phyloP scores from a whole-genome alignment of 1,140 invertebrate genomes.

The Belonocnema kinseyi region DNA sequence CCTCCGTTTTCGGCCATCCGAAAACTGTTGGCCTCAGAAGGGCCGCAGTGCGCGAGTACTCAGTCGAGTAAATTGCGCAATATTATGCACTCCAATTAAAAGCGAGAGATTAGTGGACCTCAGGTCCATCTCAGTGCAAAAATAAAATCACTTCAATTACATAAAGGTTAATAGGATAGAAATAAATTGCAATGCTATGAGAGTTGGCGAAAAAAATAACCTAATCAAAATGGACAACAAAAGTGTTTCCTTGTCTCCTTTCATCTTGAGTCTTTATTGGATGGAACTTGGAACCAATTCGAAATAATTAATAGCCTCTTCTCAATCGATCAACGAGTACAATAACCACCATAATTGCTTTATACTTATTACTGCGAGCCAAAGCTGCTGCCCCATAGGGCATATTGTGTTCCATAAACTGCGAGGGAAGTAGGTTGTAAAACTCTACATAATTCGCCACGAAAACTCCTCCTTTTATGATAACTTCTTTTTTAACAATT shows the following conservation, averaged over 20 bases:
- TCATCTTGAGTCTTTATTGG: conserved; percentile 57
- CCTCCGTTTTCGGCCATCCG: no score
- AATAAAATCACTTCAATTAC: no score
- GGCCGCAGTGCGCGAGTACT: no score
- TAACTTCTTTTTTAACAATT: no score
- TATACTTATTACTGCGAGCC: conserved; percentile 56
- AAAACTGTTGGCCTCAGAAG: no score
- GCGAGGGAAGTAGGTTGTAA: conserved; percentile 11
- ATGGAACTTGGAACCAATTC: conserved; percentile 51
- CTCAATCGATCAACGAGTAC: conserved; percentile 55
- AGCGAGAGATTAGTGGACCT: no score
- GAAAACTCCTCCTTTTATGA: conserved; percentile 22
- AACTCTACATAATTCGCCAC: background rate
- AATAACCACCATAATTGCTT: conserved; percentile 58
- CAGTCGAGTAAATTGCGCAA: no score
- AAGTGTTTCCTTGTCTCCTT: conserved; percentile 53
- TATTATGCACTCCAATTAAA: no score
- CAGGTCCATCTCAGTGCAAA: no score
- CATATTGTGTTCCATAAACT: conserved; percentile 44
- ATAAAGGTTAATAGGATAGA: no score
- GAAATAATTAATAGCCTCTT: conserved; percentile 63
- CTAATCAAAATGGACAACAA: conserved; percentile 41
- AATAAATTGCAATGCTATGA: no score
- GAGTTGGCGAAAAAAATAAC: background rate
- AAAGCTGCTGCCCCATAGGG: conserved; percentile 12